Evolutionary conservation across 2,797 vertebrate species (phyloP).

Genomic region (Microctenopoma stevenorrisi): DNA sequence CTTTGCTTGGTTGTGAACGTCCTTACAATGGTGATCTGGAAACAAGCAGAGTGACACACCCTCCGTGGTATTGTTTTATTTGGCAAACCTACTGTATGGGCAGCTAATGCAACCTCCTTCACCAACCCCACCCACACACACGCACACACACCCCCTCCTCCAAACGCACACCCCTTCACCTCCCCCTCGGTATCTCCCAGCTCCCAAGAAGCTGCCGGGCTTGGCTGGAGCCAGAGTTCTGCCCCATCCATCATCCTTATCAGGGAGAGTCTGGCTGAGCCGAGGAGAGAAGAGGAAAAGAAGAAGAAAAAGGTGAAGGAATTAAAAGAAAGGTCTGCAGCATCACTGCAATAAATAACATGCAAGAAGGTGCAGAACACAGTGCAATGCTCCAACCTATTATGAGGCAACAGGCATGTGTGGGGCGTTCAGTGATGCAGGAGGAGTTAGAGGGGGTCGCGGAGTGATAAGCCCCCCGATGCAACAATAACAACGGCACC

Average conservation of each 20-base stretch:
- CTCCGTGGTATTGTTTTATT: slow-evolving; percentile 36
- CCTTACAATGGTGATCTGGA: neutral
- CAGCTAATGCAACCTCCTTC: slow-evolving; percentile 8
- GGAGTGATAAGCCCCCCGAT: slow-evolving; percentile 79
- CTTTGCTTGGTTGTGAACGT: no score
- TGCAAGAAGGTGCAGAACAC: neutral
- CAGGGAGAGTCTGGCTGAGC: slow-evolving; percentile 81
- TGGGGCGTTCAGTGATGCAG: slow-evolving; percentile 1
- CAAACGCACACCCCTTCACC: slow-evolving; percentile 12
- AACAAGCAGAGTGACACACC: neutral
- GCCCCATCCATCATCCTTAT: slow-evolving; percentile 95
- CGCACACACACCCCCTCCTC: neutral
- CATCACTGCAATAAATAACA: slow-evolving; percentile 15
- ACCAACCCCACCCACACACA: neutral
- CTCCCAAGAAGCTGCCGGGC: slow-evolving; percentile 88
- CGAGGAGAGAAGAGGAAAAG: slow-evolving; percentile 10
- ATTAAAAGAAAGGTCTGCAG: neutral
- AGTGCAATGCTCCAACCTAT: neutral
- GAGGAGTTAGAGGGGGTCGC: slow-evolving; percentile 7
- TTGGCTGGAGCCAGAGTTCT: slow-evolving; percentile 90
- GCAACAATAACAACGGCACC: slow-evolving; percentile 86
- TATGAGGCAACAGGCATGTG: neutral
- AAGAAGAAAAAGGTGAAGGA: slow-evolving; percentile 4
- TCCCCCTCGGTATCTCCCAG: slow-evolving; percentile 78
- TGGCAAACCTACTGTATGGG: slow-evolving; percentile 9